Evolutionary conservation across 2,113 vertebrate genomes (phyloP).

Genomic region (Tachuris rubrigastra): DNA sequence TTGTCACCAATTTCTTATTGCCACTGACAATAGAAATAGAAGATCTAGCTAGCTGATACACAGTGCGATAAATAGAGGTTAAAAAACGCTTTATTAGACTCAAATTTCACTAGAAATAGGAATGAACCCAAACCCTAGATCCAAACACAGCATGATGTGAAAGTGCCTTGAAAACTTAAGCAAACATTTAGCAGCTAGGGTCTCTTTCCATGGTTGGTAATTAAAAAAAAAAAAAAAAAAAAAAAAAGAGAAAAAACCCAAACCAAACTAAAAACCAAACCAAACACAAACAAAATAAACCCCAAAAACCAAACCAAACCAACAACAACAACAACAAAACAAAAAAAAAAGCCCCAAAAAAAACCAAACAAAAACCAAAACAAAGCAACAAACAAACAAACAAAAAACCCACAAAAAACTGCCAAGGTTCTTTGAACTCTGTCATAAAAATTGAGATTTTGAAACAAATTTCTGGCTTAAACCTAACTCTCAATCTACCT

Average conservation of each 20-base stretch:
- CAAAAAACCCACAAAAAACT: too few relatives aligned
- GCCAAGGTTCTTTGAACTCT: not conserved
- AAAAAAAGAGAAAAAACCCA: not conserved
- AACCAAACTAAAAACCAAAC: not conserved
- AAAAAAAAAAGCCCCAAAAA: too few relatives aligned
- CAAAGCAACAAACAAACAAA: too few relatives aligned
- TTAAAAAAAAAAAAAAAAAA: not conserved
- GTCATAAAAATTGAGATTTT: not conserved
- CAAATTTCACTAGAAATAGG: not conserved
- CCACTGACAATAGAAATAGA: conserved; percentile 1
- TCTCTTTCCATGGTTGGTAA: not conserved
- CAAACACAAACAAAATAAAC: too few relatives aligned
- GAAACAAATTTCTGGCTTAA: not conserved
- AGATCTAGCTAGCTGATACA: not conserved
- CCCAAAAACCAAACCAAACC: too few relatives aligned
- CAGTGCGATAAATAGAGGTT: not conserved
- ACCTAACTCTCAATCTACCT: not conserved
- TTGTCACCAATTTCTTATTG: conserved; percentile 14
- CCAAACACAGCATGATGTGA: not conserved
- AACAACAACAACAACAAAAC: too few relatives aligned
- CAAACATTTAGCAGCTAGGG: not conserved
- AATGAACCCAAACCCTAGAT: not conserved
- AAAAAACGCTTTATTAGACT: not conserved
- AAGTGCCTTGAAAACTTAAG: not conserved
- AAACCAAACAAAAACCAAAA: too few relatives aligned